These are phyloP conservation scores for Oxyteleia sp. DNA, from an alignment of 2,888 invertebrate genomes.

Conservation along the genomic window DNA sequence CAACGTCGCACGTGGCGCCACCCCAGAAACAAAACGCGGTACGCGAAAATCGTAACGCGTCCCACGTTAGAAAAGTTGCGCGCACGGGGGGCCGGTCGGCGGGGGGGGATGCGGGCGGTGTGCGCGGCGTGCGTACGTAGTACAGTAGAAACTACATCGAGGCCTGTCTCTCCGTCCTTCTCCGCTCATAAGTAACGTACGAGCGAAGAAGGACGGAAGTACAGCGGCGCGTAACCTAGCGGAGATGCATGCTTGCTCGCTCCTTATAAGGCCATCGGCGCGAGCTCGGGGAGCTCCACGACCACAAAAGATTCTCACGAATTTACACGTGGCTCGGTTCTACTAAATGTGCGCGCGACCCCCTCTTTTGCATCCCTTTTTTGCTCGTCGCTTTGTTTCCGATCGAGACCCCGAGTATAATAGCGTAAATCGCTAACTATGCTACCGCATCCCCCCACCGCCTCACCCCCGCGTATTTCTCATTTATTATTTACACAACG, in stretches of 20 bases:
- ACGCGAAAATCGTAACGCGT: slow-evolving; percentile 57
- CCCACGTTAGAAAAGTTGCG: slow-evolving; percentile 63
- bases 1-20: slow-evolving; percentile 19
- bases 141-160: neutral
- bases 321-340: slow-evolving; percentile 79
- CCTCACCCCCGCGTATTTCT: too few relatives aligned
- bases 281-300: slow-evolving; percentile 80
- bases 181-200: slow-evolving; percentile 6
- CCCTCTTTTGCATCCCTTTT: too few relatives aligned
- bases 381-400: too few relatives aligned
- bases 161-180: too few relatives aligned
- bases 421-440: too few relatives aligned
- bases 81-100: slow-evolving; percentile 21
- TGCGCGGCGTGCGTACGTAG: slow-evolving; percentile 57
- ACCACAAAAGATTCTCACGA: slow-evolving; percentile 82
- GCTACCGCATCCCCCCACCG: too few relatives aligned
- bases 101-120: slow-evolving; percentile 18
- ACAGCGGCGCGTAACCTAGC: slow-evolving; percentile 79
- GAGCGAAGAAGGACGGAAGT: slow-evolving; percentile 28
- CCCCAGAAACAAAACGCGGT: slow-evolving; percentile 41
- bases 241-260: slow-evolving; percentile 86
- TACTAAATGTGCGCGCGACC: too few relatives aligned
- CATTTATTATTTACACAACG: too few relatives aligned
- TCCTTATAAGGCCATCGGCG: slow-evolving; percentile 86
- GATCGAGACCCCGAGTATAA: too few relatives aligned